phyloP scores from a whole-genome alignment of 2,797 vertebrate species.

The Scolopax bukidnonensis region DNA sequence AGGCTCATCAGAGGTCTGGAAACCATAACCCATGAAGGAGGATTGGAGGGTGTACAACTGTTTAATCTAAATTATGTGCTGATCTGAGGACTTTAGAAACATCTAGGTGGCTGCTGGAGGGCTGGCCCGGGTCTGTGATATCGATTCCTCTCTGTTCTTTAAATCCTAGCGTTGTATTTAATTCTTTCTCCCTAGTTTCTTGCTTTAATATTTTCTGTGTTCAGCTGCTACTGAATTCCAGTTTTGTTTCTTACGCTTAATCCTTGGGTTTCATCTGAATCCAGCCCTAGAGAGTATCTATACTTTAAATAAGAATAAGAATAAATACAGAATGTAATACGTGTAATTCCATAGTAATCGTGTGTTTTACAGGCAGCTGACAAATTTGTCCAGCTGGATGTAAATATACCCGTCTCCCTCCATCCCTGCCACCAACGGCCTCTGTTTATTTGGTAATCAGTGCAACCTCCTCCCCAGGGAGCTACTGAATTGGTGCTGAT shows the following conservation, averaged over 20 bases:
- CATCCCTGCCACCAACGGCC: background rate
- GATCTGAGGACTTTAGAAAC: background rate
- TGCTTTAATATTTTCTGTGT: background rate
- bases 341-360: constrained; percentile 53
- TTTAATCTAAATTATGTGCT: background rate
- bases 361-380: constrained; percentile 44
- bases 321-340: constrained; percentile 10
- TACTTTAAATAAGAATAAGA: background rate
- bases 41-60: background rate
- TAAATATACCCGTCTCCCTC: background rate
- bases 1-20: background rate
- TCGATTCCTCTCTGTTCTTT: background rate
- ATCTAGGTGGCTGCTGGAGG: background rate
- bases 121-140: background rate
- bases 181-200: background rate
- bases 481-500: constrained; percentile 54
- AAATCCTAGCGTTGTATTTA: background rate
- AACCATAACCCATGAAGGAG: background rate
- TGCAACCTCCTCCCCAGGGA: constrained; percentile 30
- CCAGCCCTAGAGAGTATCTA: background rate
- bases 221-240: background rate
- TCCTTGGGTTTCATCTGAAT: background rate
- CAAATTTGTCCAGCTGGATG: constrained; percentile 55
- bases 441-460: constrained; percentile 44
- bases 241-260: background rate